Percentiles rank a stretch among this genome's conserved stretches.
Conservation (phyloP, 1,140 invertebrate genomes). For the Drosophila busckii region DNA sequence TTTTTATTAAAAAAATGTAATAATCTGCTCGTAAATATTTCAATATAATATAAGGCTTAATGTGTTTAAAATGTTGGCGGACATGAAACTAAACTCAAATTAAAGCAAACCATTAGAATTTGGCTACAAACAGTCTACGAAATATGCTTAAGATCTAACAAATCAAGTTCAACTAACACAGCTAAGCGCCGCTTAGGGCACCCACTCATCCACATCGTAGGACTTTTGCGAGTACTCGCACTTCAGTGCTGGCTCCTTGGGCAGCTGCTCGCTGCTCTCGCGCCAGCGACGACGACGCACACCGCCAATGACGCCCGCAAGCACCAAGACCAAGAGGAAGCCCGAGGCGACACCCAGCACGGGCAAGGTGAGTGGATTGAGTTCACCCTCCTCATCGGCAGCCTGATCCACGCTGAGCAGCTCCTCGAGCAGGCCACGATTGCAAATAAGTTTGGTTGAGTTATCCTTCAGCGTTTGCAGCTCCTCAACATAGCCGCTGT, state of each 20-base stretch:
- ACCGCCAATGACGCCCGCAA: slow-evolving; percentile 33
- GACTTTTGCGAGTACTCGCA: slow-evolving; percentile 55
- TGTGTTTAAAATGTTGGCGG: too few relatives aligned
- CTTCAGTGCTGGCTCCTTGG: slow-evolving; percentile 36
- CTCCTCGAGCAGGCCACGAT: slow-evolving; percentile 35
- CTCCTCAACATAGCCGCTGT: slow-evolving; percentile 34
- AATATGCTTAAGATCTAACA: slow-evolving; percentile 22
- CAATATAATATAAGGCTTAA: too few relatives aligned
- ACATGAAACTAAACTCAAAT: not conserved
- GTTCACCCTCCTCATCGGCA: slow-evolving; percentile 43
- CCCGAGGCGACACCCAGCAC: slow-evolving; percentile 52
- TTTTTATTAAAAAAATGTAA: too few relatives aligned
- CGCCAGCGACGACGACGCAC: slow-evolving; percentile 6
- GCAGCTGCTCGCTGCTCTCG: not conserved
- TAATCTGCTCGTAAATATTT: too few relatives aligned
- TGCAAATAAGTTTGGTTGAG: slow-evolving; percentile 20
- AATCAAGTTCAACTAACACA: slow-evolving; percentile 51
- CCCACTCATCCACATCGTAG: slow-evolving; percentile 55
- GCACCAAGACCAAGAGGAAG: slow-evolving; percentile 28
- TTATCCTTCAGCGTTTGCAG: not conserved
- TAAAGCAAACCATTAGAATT: not conserved
- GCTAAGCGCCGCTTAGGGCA: slow-evolving; percentile 34
- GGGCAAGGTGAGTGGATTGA: slow-evolving; percentile 53
- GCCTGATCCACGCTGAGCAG: slow-evolving; percentile 46
- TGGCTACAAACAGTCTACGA: slow-evolving; percentile 9